These are phyloP conservation scores for Hirtodrosophila alboralis DNA, from an alignment of 2,888 invertebrate species.

Conservation along the genomic window DNA sequence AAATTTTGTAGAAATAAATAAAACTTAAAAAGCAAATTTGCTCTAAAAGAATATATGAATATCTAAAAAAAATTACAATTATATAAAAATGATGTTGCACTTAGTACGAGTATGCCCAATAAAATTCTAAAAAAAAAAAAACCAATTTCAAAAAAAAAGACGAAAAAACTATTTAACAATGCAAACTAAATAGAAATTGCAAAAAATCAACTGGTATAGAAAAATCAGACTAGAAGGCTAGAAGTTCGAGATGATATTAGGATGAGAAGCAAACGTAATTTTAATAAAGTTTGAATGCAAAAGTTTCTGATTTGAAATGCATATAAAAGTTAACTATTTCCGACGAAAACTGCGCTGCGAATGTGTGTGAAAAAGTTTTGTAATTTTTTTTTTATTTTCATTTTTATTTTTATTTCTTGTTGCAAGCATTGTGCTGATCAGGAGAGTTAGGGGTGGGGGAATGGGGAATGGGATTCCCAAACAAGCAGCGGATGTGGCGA, in stretches of 20 bases:
- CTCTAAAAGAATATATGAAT: too few relatives aligned
- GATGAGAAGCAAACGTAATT: constrained; percentile 70
- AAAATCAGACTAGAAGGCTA: neutral
- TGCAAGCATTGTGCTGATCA: constrained; percentile 54
- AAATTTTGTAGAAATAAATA: too few relatives aligned
- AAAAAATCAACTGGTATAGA: constrained; percentile 19
- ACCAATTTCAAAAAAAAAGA: too few relatives aligned
- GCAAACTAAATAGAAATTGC: constrained; percentile 39
- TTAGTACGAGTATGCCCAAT: too few relatives aligned
- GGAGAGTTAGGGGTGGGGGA: neutral
- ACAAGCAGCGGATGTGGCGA: constrained; percentile 68
- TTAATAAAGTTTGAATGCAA: constrained; percentile 78
- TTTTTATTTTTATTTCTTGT: too few relatives aligned
- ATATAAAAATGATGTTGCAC: too few relatives aligned
- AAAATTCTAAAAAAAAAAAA: too few relatives aligned
- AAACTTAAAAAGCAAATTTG: too few relatives aligned
- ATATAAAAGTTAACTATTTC: constrained; percentile 78
- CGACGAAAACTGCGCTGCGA: constrained; percentile 53
- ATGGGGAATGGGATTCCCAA: constrained; percentile 22
- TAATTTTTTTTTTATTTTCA: too few relatives aligned
- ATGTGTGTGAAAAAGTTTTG: constrained; percentile 61
- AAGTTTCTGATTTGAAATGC: constrained; percentile 77
- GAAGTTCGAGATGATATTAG: constrained; percentile 26
- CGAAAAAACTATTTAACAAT: too few relatives aligned
- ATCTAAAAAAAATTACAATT: too few relatives aligned